phyloP scores from a whole-genome alignment of 2,113 vertebrate genomes.

The Onychostruthus taczanowskii region DNA sequence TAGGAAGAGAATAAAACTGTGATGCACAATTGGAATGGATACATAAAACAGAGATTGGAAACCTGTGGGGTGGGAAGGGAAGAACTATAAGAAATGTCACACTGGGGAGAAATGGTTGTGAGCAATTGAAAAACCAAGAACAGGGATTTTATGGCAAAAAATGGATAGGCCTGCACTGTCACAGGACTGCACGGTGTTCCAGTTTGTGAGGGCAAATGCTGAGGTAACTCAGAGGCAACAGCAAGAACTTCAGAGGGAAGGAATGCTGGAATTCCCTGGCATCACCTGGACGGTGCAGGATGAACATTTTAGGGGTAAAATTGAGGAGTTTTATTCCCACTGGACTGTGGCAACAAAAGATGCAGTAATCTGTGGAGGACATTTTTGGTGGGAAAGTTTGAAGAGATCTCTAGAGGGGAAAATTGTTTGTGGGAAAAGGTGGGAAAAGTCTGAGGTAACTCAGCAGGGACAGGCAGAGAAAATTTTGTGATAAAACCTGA shows the following conservation, averaged over 20 bases:
- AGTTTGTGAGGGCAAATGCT: not conserved
- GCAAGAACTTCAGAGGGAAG: not conserved
- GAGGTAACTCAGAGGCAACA: not conserved
- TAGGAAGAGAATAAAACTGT: not conserved
- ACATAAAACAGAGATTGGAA: not conserved
- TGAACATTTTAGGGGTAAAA: not conserved
- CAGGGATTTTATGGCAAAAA: not conserved
- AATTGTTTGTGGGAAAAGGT: not conserved
- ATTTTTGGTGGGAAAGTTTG: not conserved
- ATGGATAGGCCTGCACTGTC: not conserved
- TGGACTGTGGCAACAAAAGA: not conserved
- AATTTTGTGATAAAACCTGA: not conserved
- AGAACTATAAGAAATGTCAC: not conserved
- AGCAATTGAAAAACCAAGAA: not conserved
- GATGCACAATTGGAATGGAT: fast-evolving
- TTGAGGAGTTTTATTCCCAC: not conserved
- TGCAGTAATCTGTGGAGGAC: not conserved
- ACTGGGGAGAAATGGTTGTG: not conserved
- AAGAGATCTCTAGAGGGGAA: not conserved
- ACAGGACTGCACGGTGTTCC: not conserved
- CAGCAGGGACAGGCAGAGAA: not conserved
- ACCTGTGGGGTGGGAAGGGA: not conserved
- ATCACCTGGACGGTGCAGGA: not conserved
- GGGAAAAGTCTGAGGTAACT: not conserved
- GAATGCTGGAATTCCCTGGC: not conserved